phyloP scores from a whole-genome alignment of 2,888 invertebrate species.

The Eristalis pertinax region DNA sequence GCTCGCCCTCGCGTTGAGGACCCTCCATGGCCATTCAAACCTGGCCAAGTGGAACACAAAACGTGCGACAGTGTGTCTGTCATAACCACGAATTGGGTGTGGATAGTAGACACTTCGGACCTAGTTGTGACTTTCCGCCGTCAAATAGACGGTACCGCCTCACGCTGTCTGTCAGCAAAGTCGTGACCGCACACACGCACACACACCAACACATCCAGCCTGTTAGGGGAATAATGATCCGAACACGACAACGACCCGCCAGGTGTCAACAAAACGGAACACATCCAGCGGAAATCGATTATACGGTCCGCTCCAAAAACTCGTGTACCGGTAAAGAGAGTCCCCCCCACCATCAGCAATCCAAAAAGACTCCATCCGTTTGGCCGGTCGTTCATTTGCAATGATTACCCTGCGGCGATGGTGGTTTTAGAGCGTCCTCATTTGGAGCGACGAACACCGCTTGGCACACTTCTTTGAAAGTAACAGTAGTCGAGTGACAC shows the following conservation, averaged over 20 bases:
- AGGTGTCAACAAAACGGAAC: conserved; percentile 58
- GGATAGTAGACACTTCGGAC: conserved; percentile 53
- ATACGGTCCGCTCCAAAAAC: conserved; percentile 22
- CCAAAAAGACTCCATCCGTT: background rate
- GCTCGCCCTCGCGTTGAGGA: background rate
- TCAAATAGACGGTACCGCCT: conserved; percentile 24
- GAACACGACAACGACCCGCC: conserved; percentile 9
- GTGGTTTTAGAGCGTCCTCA: conserved; percentile 28
- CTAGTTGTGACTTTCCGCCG: conserved; percentile 56
- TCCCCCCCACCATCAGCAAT: background rate
- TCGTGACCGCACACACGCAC: conserved; percentile 2
- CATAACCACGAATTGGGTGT: conserved; percentile 63
- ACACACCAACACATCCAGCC: conserved; percentile 17
- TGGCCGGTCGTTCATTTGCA: conserved; percentile 31
- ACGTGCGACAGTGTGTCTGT: conserved; percentile 45
- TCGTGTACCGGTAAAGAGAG: conserved; percentile 1
- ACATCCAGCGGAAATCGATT: conserved; percentile 65
- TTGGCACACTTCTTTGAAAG: conserved; percentile 53
- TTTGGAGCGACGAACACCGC: conserved; percentile 26
- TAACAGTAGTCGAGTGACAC: conserved; percentile 31
- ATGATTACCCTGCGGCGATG: conserved; percentile 50
- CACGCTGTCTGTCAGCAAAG: conserved; percentile 4
- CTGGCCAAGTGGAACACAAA: conserved; percentile 52
- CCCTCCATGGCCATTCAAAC: conserved; percentile 32
- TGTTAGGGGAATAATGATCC: conserved; percentile 48